Evolutionary conservation across 2,113 vertebrate species (phyloP), one percentile per base, ranked within the genome.

Genomic region (Sylvietta virens): DNA sequence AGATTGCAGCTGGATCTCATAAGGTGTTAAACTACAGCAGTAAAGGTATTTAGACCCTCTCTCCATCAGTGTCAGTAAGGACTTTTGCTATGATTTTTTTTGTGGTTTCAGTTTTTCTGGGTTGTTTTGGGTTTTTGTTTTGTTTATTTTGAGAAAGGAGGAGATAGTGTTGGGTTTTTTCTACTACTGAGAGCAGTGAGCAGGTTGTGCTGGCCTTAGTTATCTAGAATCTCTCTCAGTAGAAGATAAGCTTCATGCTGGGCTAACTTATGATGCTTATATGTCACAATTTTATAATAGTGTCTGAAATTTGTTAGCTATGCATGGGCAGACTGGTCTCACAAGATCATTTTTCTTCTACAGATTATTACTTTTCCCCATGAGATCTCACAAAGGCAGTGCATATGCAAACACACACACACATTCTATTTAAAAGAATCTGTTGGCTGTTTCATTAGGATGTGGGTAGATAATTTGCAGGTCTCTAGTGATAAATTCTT

Each of bases 101-200:
- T 20, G 7, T 35, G 16, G 10, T 16, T 67, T 66, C 4, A 3
- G 13, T 26, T 50, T 66, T 86, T 26, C 31, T 27, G 26, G 2
- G 2, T 50, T 42, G 8, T n/a, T 28, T 8, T 11, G 0, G 1
- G 3, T 35, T 8, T 24, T 74, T 50, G 1, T 15, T 47, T 71
- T 26, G 10, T 30, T 65, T 58, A 18, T 42, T 76, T 17, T 28
- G 4, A 7, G 18, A 2, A 9, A 0, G 11, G 6, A 6, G 6
- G 5, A 6, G 7, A 21, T 33, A 13, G 3, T 42, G 9, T 30
- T 42, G 24, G 6, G 16, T 21, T 19, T 33, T 44, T 23, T 26
- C 6, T 39, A 1, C 15, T 45, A 4, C 27, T 23, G 51, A 42
- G 27, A 39, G 27, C 33, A 74, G 14, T 51, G 39, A 79, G 7